phyloP scores from a whole-genome alignment of 2,888 invertebrate genomes.

The Villa cingulata region DNA sequence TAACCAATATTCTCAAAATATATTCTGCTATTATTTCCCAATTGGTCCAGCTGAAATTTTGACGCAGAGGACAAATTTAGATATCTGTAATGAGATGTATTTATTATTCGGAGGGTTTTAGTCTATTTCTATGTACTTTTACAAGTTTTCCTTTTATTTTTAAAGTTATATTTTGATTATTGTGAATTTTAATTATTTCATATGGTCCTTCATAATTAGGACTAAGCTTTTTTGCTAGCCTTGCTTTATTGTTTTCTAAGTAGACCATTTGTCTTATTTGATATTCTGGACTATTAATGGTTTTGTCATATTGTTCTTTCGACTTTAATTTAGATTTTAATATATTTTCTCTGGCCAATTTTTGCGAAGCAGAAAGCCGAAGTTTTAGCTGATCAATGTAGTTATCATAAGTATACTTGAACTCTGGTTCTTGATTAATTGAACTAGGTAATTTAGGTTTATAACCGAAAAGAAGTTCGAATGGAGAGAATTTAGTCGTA shows the following conservation, averaged over 20 bases:
- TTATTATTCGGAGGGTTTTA: constrained; percentile 1
- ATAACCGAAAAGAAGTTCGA: constrained; percentile 10
- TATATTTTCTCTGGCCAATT: constrained; percentile 9
- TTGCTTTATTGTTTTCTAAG: constrained; percentile 6
- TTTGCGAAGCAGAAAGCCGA: constrained; percentile 5
- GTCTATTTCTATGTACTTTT: background rate
- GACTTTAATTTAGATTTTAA: constrained; percentile 4
- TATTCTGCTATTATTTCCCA: constrained; percentile 8
- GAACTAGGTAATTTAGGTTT: constrained; percentile 7
- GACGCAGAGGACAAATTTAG: too few relatives aligned
- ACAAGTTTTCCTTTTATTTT: constrained; percentile 2
- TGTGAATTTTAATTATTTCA: constrained; percentile 3
- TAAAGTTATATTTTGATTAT: constrained; percentile 3
- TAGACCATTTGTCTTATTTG: constrained; percentile 5
- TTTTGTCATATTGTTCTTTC: constrained; percentile 6
- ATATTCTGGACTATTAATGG: constrained; percentile 2
- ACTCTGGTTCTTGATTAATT: constrained; percentile 2
- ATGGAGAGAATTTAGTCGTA: constrained; percentile 24
- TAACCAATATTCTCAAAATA: constrained; percentile 10
- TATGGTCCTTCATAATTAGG: constrained; percentile 8
- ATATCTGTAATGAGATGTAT: background rate
- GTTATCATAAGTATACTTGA: constrained; percentile 8
- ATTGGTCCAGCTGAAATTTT: background rate
- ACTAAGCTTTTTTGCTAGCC: constrained; percentile 4
- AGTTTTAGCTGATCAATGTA: constrained; percentile 8